Evolutionary conservation across 2,888 invertebrate genomes (phyloP).

Genomic region (Tortrix viridana): DNA sequence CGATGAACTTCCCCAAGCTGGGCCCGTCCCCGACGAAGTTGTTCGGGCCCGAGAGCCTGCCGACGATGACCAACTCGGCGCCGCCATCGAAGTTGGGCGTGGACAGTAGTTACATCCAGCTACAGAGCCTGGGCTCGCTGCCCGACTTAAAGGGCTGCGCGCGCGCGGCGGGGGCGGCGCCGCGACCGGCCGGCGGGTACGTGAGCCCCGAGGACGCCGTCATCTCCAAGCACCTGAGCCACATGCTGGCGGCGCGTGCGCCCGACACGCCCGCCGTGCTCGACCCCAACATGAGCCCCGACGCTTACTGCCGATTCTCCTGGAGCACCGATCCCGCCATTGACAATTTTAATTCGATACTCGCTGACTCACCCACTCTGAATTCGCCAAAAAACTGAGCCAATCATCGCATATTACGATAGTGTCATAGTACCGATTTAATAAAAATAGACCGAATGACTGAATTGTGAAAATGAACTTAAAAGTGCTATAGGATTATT

Average conservation of each 20-base stretch:
- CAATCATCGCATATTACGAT: conserved; percentile 50
- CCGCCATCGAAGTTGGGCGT: conserved; percentile 62
- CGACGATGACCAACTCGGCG: conserved; percentile 75
- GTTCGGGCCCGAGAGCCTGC: conserved; percentile 75
- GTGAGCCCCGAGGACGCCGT: conserved; percentile 74
- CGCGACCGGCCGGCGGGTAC: conserved; percentile 67
- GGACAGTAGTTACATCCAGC: conserved; percentile 75
- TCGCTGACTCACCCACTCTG: conserved; percentile 66
- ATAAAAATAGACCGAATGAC: conserved; percentile 62
- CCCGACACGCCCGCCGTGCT: conserved; percentile 73
- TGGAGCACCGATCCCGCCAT: conserved; percentile 79
- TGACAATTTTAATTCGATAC: conserved; percentile 75
- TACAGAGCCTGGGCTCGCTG: conserved; percentile 72
- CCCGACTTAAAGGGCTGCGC: conserved; percentile 70
- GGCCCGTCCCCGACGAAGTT: conserved; percentile 64
- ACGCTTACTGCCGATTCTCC: conserved; percentile 80
- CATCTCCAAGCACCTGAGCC: conserved; percentile 75
- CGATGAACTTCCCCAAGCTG: conserved; percentile 66
- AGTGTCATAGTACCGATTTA: conserved; percentile 60
- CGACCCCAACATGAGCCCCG: conserved; percentile 79
- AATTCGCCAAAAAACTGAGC: conserved; percentile 69
- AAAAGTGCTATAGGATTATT: conserved; percentile 66
- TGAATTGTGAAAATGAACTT: conserved; percentile 70
- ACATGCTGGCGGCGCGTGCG: conserved; percentile 62
- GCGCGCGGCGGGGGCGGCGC: conserved; percentile 54